Evolutionary conservation across 2,113 vertebrate species (phyloP).

Genomic region (Nothoprocta perdicaria): DNA sequence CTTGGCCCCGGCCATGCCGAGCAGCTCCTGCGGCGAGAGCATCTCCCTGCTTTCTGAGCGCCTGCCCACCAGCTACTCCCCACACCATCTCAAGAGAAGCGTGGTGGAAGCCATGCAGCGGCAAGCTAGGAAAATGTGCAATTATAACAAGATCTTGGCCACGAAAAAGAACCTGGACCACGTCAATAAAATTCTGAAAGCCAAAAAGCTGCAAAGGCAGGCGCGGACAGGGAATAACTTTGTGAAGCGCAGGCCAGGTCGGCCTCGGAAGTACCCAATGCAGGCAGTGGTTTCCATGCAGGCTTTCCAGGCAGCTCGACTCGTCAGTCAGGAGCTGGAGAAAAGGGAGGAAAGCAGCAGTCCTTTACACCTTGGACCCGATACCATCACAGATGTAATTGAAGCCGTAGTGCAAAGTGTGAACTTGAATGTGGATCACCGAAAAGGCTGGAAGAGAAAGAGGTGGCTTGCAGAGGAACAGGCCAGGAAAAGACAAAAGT

Average conservation of each 20-base stretch:
- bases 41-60: constrained; percentile 65
- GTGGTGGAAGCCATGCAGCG: constrained; percentile 82
- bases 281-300: constrained; percentile 77
- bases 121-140: constrained; percentile 85
- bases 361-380: constrained; percentile 58
- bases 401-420: constrained; percentile 86
- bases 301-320: constrained; percentile 64
- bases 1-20: not conserved
- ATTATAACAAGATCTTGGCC: constrained; percentile 83
- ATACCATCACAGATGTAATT: constrained; percentile 82
- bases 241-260: constrained; percentile 90
- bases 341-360: constrained; percentile 46
- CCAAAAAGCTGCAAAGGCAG: constrained; percentile 84
- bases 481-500: constrained; percentile 72
- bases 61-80: constrained; percentile 49
- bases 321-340: constrained; percentile 65
- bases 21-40: constrained; percentile 25
- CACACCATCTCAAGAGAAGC: constrained; percentile 78
- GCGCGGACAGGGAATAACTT: constrained; percentile 83
- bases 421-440: constrained; percentile 77
- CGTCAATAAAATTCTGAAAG: constrained; percentile 86
- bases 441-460: constrained; percentile 88
- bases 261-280: constrained; percentile 90
- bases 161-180: constrained; percentile 87
- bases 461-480: constrained; percentile 77